phyloP scores from a whole-genome alignment of 1,140 invertebrate genomes.

The Drosophila pallidifrons region DNA sequence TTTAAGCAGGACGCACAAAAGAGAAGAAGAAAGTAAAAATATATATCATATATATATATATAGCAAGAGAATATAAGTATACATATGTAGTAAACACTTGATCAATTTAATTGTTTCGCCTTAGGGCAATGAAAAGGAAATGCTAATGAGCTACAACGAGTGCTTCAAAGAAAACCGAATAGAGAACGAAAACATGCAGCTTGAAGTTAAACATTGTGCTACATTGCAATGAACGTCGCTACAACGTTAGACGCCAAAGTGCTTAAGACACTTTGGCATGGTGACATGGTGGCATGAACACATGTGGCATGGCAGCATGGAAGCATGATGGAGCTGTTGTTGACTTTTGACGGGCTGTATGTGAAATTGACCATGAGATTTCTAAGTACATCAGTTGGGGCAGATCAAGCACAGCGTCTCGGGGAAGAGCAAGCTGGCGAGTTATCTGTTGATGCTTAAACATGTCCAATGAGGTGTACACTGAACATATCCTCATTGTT shows the following conservation, averaged over 20 bases:
- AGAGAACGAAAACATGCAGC: conserved; percentile 33
- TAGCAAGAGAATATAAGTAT: conserved; percentile 61
- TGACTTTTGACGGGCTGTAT: conserved; percentile 34
- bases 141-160: conserved; percentile 50
- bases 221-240: conserved; percentile 19
- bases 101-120: conserved; percentile 51
- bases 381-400: conserved; percentile 34
- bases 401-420: neutral
- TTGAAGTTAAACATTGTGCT: conserved; percentile 25
- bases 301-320: conserved; percentile 5
- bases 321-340: conserved; percentile 11
- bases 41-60: conserved; percentile 50
- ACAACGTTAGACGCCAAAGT: conserved; percentile 13
- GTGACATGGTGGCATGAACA: neutral
- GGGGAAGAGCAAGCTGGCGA: neutral
- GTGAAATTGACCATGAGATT: conserved; percentile 74
- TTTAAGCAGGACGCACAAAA: conserved; percentile 65
- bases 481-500: neutral
- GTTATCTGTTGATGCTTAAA: conserved; percentile 14
- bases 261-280: conserved; percentile 8
- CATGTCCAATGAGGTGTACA: neutral
- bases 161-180: conserved; percentile 16
- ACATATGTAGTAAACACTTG: conserved; percentile 60
- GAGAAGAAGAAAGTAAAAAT: conserved; percentile 70
- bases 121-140: conserved; percentile 44